Evolutionary conservation across 2,113 vertebrate genomes (phyloP), one percentile per base, ranked within the genome.

Genomic region (Brachionichthys hirsutus): DNA sequence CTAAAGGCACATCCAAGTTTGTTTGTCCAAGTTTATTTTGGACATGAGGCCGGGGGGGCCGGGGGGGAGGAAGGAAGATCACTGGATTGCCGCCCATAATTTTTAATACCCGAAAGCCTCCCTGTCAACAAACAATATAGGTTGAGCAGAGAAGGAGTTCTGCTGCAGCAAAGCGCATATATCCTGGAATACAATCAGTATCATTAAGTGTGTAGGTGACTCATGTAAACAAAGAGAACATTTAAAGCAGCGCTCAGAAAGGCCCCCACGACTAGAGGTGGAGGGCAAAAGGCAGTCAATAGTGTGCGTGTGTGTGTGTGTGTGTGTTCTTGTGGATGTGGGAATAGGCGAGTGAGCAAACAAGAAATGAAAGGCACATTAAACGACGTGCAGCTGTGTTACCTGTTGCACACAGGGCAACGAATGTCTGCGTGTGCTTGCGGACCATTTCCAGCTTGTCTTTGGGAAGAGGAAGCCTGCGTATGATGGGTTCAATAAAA

Each of bases 341-440:
- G 18, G 57, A 58, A 54, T 72, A 59, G 70, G 67, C 1, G 48
- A 66, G 64, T 2, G 35, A 54, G 34, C 18, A 55, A 43, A 55
- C 2, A 11, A 22, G 7, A 0, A 2, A 50, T 11, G 18, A 34
- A 38, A 38, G 9, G 19, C 24, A 48, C 15, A 43, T 15, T 7
- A 43, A 54, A 47, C 12, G 30, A 48, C 8, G 6, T 2, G 44
- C 17, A 50, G 18, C 47, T 6, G 71, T 0, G 20, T 74, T 93
- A 99, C 97, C 96, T 85, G 95, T 99, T 62, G 95, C 95, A 78
- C 96, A 98, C 78, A 99, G 94, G 70, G 95, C 93, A 12, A 98
- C 95, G 90, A 98, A 97, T 0, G 94, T 98, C 75, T 94, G 94
- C 10, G 95, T 91, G 20, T 99, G 95, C 81, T 98, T 98, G 75